Evolutionary conservation across 2,113 vertebrate species (phyloP).

Genomic region (Syrrhaptes paradoxus): DNA sequence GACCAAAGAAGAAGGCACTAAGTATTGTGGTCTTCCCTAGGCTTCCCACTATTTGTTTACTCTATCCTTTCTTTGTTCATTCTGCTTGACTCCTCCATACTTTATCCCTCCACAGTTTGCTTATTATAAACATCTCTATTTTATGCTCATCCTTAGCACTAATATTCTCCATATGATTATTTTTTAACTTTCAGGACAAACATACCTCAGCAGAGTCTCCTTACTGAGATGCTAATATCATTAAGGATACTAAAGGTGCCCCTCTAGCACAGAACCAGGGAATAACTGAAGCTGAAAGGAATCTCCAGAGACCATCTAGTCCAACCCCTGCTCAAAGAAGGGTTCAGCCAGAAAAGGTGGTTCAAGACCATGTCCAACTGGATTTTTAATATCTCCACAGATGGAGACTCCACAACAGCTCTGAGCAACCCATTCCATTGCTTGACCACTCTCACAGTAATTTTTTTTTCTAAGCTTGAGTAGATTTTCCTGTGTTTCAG

Average conservation of each 20-base stretch:
- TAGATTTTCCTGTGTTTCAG: not conserved
- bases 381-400: not conserved
- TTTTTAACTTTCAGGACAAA: not conserved
- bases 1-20: not conserved
- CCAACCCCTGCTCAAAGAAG: not conserved
- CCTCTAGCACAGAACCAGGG: not conserved
- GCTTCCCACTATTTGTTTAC: not conserved
- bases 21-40: not conserved
- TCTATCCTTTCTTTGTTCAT: not conserved
- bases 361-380: not conserved
- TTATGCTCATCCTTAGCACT: not conserved
- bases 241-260: not conserved
- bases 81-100: not conserved
- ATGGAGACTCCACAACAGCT: not conserved
- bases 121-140: not conserved
- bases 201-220: not conserved
- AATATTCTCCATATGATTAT: not conserved
- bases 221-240: not conserved
- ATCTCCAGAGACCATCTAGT: fast-evolving
- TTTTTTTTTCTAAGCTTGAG: not conserved
- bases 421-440: not conserved
- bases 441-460: not conserved
- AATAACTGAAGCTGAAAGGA: not conserved
- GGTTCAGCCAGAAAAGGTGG: not conserved
- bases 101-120: not conserved